Evolutionary conservation across 2,113 vertebrate genomes (phyloP), one percentile per base, ranked within the genome.

Genomic region (Heterotilapia buettikoferi): DNA sequence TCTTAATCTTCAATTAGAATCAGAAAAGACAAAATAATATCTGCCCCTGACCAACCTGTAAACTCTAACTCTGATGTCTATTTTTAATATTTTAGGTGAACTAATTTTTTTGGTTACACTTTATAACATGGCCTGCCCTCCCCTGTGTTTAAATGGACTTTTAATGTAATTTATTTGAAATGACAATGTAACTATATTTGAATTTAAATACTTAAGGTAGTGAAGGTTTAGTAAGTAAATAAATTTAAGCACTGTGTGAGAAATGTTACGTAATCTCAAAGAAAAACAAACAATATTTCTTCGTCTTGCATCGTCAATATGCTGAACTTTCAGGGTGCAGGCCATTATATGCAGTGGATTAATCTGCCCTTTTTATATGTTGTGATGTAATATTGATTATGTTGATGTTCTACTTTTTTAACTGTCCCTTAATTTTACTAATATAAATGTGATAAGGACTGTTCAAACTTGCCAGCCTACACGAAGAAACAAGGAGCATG

Each of bases 21-120:
- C 40, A 76, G 43, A 50, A 50, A 12, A 50, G 16, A 50, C 43
- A 29, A 29, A 47, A 76, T 7, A 19, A 18, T 47, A 19, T 50
- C 16, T 29, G 16, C 24, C 26, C 26, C 16, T 19, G 14, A 47
- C 71, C 43, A 76, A 29, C 24, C 40, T 29, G 31, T 66, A 38
- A 38, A 66, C 19, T 66, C 33, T 38, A 66, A 38, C 4, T 66
- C 61, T 71, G 13, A 21, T 38, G 21, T 45, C 21, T 26, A 73
- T 26, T 45, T 73, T 45, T 26, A 24, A 71, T 24, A 71, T 71
- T 43, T 40, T n/a, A 68, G 6, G 33, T 1, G 11, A 68, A 5
- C 3, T 7, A 68, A 40, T 5, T 12, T 0, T 33, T 33, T 63
- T 4, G 18, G 2, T 63, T n/a, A 0, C 36, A 21, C 11, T 68